Percentiles rank a stretch among this genome's conserved stretches.
phyloP scores from a whole-genome alignment of 2,797 vertebrate genomes.

The Xiphorhynchus erythropygius region DNA sequence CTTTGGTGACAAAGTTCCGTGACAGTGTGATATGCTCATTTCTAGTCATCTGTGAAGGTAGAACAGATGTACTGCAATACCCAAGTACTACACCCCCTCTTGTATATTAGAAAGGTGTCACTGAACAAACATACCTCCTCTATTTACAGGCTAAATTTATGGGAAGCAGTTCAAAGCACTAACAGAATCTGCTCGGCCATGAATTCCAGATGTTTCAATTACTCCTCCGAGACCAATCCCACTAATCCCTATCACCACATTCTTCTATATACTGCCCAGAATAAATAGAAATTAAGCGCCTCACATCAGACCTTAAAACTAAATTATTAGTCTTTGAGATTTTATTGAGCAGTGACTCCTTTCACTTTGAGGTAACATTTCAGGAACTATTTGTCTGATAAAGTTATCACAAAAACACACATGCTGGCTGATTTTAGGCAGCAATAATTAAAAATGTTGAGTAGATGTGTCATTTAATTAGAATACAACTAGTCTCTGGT shows the following conservation, averaged over 20 bases:
- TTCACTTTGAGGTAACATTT: background rate
- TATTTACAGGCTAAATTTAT: background rate
- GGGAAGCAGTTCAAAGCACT: background rate
- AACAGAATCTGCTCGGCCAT: background rate
- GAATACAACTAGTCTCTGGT: background rate
- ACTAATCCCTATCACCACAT: background rate
- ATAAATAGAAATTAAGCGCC: background rate
- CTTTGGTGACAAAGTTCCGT: background rate
- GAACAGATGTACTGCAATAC: background rate
- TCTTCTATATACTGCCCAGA: background rate
- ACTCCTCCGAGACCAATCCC: background rate
- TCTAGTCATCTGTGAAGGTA: background rate
- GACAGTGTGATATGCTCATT: background rate
- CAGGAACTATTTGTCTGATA: background rate
- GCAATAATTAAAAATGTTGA: background rate
- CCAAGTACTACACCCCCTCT: background rate
- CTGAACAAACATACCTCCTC: background rate
- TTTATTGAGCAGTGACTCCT: background rate
- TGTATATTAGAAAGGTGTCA: background rate
- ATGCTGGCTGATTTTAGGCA: background rate
- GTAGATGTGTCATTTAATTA: background rate
- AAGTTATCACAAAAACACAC: background rate
- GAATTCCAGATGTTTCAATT: background rate
- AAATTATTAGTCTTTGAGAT: background rate
- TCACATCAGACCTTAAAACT: background rate